These are phyloP conservation scores for Caiman crocodilus DNA, from an alignment of 2,797 vertebrate species.

Conservation along the genomic window DNA sequence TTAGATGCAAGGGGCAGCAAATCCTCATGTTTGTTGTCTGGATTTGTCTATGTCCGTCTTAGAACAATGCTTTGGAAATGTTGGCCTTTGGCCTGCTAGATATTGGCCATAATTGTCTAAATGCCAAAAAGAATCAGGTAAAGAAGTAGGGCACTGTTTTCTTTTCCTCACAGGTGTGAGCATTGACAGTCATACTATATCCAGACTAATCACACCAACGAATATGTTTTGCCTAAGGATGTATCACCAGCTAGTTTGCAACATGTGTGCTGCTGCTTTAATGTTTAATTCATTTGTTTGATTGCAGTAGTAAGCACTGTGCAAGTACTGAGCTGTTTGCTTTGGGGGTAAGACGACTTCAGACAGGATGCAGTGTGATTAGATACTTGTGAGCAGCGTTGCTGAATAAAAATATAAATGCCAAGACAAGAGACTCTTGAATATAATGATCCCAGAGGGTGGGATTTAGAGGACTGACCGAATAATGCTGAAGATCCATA, in stretches of 20 bases:
- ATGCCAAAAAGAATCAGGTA: neutral
- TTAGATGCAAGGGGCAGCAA: rapidly evolving
- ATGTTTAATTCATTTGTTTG: constrained; percentile 40
- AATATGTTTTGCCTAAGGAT: neutral
- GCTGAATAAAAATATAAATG: constrained; percentile 16
- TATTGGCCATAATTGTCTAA: neutral
- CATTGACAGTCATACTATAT: neutral
- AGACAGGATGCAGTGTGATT: constrained; percentile 25
- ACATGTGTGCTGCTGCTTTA: neutral
- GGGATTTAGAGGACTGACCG: constrained; percentile 35
- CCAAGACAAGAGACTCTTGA: constrained; percentile 28
- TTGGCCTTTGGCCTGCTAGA: neutral
- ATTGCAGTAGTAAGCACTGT: neutral
- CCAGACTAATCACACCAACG: neutral
- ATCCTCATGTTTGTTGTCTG: rapidly evolving
- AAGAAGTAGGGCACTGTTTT: neutral
- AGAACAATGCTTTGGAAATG: neutral
- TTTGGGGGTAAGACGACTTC: constrained; percentile 9
- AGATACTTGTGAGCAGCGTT: constrained; percentile 20
- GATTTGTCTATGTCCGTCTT: neutral
- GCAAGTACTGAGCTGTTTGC: neutral
- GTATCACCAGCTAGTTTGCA: neutral
- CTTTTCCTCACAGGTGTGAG: neutral
- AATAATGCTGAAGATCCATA: constrained; percentile 15
- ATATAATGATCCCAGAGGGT: constrained; percentile 42